phyloP scores from a whole-genome alignment of 2,888 invertebrate genomes.

The Eupithecia centaureata region DNA sequence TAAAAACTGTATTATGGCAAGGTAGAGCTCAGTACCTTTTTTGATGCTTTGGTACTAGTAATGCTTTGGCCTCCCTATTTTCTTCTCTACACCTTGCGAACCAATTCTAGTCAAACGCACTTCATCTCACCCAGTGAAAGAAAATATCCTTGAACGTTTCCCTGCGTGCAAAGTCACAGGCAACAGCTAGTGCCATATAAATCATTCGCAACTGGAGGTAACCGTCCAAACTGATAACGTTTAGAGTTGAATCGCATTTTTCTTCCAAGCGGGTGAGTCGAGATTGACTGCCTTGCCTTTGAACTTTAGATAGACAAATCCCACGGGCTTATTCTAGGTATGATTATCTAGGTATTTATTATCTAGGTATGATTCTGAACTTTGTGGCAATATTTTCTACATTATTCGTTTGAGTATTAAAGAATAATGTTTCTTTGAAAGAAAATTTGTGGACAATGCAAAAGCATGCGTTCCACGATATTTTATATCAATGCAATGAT shows the following conservation, averaged over 20 bases:
- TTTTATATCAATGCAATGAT: too few species aligned
- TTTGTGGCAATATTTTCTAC: not conserved
- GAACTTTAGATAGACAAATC: constrained; percentile 36
- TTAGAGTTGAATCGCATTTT: constrained; percentile 40
- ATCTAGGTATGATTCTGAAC: constrained; percentile 8
- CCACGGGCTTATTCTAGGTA: constrained; percentile 14
- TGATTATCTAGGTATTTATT: too few species aligned
- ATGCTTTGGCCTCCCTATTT: not conserved
- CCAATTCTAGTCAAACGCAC: not conserved
- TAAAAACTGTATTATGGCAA: too few species aligned
- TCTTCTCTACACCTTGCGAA: not conserved
- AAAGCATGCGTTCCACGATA: too few species aligned
- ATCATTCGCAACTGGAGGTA: constrained; percentile 36
- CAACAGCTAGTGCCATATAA: constrained; percentile 22
- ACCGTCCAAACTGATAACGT: constrained; percentile 41
- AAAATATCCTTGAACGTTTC: not conserved
- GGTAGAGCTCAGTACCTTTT: too few species aligned
- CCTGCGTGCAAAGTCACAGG: not conserved
- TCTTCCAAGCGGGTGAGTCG: constrained; percentile 35
- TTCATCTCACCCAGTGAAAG: not conserved
- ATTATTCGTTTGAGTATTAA: not conserved
- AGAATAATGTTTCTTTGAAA: not conserved
- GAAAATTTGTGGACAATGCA: too few species aligned
- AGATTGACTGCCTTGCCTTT: constrained; percentile 39
- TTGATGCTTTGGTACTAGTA: too few species aligned